Conservation (phyloP, 1,140 invertebrate genomes). For the Sycophila sp. region DNA sequence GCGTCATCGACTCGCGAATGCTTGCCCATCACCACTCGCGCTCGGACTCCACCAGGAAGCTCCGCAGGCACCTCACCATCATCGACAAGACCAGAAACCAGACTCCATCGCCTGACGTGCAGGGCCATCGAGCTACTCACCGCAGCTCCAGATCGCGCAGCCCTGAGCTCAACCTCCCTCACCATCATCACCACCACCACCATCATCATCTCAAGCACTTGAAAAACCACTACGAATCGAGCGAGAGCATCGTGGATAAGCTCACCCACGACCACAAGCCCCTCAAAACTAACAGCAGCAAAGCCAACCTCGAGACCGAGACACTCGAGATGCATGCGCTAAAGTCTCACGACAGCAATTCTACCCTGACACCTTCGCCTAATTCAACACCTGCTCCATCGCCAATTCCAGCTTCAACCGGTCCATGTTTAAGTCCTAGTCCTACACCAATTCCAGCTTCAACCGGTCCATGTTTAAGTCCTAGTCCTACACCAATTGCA, state of each 20-base stretch:
- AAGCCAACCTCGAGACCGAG: not conserved
- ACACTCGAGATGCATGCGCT: slow-evolving; percentile 6
- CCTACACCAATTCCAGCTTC: too few species aligned
- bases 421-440: too few species aligned
- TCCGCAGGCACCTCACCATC: not conserved
- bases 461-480: too few species aligned
- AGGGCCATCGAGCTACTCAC: not conserved
- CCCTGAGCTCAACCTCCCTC: not conserved
- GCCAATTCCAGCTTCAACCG: too few species aligned
- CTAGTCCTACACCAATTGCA: too few species aligned
- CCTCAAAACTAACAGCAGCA: not conserved
- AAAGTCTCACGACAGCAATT: not conserved
- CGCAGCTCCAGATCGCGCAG: not conserved
- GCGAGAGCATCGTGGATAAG: slow-evolving; percentile 5
- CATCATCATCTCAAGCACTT: not conserved
- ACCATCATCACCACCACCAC: slow-evolving; percentile 1
- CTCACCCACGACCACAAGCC: not conserved
- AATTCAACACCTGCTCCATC: not conserved
- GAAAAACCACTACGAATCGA: slow-evolving; percentile 9
- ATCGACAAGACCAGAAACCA: not conserved
- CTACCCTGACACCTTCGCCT: too few species aligned
- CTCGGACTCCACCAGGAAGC: slow-evolving; percentile 4
- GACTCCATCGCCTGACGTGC: slow-evolving; percentile 17
- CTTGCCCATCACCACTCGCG: slow-evolving; percentile 42
- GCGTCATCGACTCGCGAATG: slow-evolving; percentile 59